These are phyloP conservation scores for Cataglyphis livida DNA, from an alignment of 2,888 invertebrate genomes.

Conservation along the genomic window DNA sequence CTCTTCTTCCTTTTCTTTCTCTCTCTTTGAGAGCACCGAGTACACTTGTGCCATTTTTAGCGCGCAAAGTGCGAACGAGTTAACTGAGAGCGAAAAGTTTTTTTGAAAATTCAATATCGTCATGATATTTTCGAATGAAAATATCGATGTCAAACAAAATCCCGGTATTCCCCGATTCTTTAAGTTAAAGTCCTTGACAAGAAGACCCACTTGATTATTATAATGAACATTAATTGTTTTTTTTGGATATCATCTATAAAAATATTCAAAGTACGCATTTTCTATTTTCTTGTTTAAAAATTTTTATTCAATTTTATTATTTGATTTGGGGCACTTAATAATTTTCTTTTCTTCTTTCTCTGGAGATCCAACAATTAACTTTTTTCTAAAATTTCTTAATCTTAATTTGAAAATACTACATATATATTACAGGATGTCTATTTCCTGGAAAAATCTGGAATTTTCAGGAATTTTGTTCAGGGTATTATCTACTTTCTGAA, in stretches of 20 bases:
- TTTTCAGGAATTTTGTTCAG: too few species aligned
- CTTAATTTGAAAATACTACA: neutral
- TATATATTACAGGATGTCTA: neutral
- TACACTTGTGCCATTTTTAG: slow-evolving; percentile 28
- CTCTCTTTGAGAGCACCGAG: neutral
- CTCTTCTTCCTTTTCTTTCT: neutral
- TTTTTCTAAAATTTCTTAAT: neutral
- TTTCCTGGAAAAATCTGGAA: too few species aligned
- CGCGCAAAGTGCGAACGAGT: neutral
- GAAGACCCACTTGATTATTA: neutral
- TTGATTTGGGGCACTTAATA: neutral
- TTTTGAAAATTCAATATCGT: neutral
- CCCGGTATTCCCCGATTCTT: too few species aligned
- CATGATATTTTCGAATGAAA: neutral
- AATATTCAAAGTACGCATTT: neutral
- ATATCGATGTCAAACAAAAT: neutral
- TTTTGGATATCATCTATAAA: neutral
- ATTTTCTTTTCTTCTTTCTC: neutral
- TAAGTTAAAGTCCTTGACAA: neutral
- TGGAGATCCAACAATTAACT: neutral
- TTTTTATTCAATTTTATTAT: neutral
- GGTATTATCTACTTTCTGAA: neutral
- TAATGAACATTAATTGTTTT: slow-evolving; percentile 6
- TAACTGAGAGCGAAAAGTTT: slow-evolving; percentile 15
- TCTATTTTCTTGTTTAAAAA: neutral